phyloP scores from a whole-genome alignment of 2,888 invertebrate species.

The Drosophila nigritarsus region DNA sequence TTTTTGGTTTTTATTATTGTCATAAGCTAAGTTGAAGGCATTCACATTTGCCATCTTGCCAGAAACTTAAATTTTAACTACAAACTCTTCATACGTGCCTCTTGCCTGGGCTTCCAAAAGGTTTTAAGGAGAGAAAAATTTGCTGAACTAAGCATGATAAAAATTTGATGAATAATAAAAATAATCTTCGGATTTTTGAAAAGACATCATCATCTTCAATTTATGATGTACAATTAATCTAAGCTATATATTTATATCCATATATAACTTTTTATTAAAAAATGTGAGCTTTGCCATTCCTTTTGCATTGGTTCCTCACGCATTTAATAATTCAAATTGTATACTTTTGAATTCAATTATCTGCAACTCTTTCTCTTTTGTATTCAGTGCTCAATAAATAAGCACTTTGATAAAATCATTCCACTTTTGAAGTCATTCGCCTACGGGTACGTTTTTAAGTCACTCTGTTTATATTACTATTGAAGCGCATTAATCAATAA shows the following conservation, averaged over 20 bases:
- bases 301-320: not conserved
- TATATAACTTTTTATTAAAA: not conserved
- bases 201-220: not conserved
- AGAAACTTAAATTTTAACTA: conserved; percentile 1
- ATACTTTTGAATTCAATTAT: conserved; percentile 35
- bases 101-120: not conserved
- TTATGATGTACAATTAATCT: not conserved
- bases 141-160: not conserved
- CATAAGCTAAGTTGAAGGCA: conserved; percentile 7
- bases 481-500: conserved; percentile 39
- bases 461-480: conserved; percentile 24
- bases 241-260: not conserved
- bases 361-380: not conserved
- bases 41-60: conserved; percentile 12
- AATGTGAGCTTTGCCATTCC: not conserved
- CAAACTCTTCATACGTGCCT: not conserved
- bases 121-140: too few relatives aligned
- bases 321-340: not conserved
- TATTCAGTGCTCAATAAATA: not conserved
- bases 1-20: not conserved
- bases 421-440: not conserved
- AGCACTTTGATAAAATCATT: conserved; percentile 18
- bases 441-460: not conserved
- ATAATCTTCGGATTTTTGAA: not conserved
- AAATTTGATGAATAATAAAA: not conserved